A percentile compares a stretch with the other conserved stretches of the same genome.
phyloP scores from a whole-genome alignment of 1,140 invertebrate genomes.

The Papilio aristodemus region DNA sequence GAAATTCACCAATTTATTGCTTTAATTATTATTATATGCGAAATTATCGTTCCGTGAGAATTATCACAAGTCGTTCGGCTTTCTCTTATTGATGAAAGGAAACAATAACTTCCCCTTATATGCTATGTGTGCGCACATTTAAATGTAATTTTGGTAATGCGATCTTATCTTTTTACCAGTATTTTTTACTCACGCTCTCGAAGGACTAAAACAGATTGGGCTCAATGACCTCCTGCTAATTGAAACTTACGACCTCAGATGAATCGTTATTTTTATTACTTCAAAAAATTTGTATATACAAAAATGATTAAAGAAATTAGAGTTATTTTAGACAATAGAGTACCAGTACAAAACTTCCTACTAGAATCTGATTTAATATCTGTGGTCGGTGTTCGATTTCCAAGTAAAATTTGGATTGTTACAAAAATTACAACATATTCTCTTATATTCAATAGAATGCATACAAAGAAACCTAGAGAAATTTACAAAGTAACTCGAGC shows the following conservation, averaged over 20 bases:
- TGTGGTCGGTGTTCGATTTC: too few relatives aligned
- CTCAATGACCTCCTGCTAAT: slow-evolving; percentile 7
- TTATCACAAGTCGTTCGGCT: slow-evolving; percentile 9
- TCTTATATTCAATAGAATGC: too few relatives aligned
- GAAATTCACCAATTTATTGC: not conserved
- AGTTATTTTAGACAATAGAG: too few relatives aligned
- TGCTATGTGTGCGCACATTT: slow-evolving; percentile 6
- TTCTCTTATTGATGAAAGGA: slow-evolving; percentile 18
- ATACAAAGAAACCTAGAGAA: not conserved
- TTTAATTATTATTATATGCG: not conserved
- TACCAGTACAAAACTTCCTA: too few relatives aligned
- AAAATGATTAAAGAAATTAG: too few relatives aligned
- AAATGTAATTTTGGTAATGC: slow-evolving; percentile 7
- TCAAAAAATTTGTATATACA: not conserved
- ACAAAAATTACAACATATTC: too few relatives aligned
- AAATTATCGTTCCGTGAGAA: slow-evolving; percentile 10
- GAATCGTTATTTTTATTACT: not conserved
- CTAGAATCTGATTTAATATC: too few relatives aligned
- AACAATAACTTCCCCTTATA: slow-evolving; percentile 17
- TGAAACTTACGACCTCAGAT: slow-evolving; percentile 16
- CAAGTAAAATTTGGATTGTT: too few relatives aligned
- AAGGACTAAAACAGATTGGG: not conserved
- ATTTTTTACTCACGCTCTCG: not conserved
- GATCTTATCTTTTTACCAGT: slow-evolving; percentile 10
- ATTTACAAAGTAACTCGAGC: not conserved